Percentiles rank a stretch among this genome's conserved stretches.
Conservation (phyloP, 1,140 invertebrate genomes). For the Drosophila ironensis region DNA sequence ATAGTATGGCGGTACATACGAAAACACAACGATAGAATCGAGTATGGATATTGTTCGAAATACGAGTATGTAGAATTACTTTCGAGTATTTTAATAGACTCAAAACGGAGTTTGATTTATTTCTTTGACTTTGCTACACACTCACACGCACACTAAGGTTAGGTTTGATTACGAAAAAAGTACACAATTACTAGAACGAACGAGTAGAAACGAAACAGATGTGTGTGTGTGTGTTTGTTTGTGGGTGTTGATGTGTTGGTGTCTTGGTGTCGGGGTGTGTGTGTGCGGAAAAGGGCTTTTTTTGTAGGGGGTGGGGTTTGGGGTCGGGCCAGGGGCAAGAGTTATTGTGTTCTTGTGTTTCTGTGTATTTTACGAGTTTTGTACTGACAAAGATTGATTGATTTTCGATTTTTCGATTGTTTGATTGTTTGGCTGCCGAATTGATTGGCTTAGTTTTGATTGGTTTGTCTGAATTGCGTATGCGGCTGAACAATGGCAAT, state of each 20-base stretch:
- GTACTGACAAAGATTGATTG: constrained; percentile 40
- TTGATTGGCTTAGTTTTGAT: constrained; percentile 35
- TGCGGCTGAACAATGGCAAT: constrained; percentile 47
- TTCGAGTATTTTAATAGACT: constrained; percentile 29
- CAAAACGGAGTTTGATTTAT: constrained; percentile 32
- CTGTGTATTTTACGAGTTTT: constrained; percentile 6
- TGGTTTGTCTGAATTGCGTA: constrained; percentile 26
- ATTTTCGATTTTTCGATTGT: too few relatives aligned
- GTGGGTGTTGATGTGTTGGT: constrained; percentile 4
- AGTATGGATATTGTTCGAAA: constrained; percentile 15
- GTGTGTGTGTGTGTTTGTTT: constrained; percentile 19
- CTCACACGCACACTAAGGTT: constrained; percentile 64
- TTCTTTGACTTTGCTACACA: constrained; percentile 61
- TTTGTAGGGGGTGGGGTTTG: background rate
- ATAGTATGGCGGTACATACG: constrained; percentile 54
- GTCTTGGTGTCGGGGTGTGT: constrained; percentile 11
- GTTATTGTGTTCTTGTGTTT: constrained; percentile 13
- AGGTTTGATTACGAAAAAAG: constrained; percentile 64
- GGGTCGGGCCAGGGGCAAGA: constrained; percentile 7
- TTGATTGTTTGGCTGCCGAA: constrained; percentile 39
- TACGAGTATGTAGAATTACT: constrained; percentile 29
- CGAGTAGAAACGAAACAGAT: constrained; percentile 61
- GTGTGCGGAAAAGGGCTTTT: constrained; percentile 8
- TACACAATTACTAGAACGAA: constrained; percentile 73
- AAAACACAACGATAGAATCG: constrained; percentile 39